Evolutionary conservation across 1,140 invertebrate species (phyloP), one percentile per base, ranked within the genome.

Genomic region (Orius insidiosus): DNA sequence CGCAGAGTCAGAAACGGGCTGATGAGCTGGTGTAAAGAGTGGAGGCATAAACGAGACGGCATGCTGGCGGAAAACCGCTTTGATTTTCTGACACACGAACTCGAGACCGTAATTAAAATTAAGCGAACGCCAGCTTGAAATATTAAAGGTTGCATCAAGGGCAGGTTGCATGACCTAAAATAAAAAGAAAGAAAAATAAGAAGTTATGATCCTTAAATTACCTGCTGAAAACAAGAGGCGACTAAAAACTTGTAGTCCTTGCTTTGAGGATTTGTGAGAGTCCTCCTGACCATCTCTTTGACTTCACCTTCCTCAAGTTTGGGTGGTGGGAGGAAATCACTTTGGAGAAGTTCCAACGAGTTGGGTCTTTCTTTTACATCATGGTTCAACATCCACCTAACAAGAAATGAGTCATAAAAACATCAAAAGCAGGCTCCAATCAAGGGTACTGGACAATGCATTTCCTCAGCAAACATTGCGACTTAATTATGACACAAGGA

Each of bases 181-280:
- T n/a, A n/a, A n/a, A n/a, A 30, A 45, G 18, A 46, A 14, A 14
- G 11, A 52, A 36, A 52, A 11, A 39, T n/a, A n/a, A n/a, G n/a
- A n/a, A n/a, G n/a, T n/a, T n/a, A n/a, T n/a, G n/a, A n/a, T n/a
- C n/a, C n/a, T n/a, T n/a, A n/a, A n/a, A n/a, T n/a, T n/a, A 60
- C 68, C 59, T 82, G 80, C 24, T 68, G 68, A 50, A 82, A 70
- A 58, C 78, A 77, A 42, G 71, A 71, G 1, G 68, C 70, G 1
- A 89, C 70, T 36, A 90, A 65, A 59, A 80, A 71, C 56, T 80
- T 82, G 58, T 89, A 89, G 1, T 72, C 69, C 67, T 84, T 85
- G 58, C 76, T 82, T 58, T 85, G 74, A 3, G 76, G 78, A 62
- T 88, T 84, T 1, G 71, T 71, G 7, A 92, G 60, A 0, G 79